phyloP scores from a whole-genome alignment of 92 coral and sea anemone genomes.

The Zoanthus sociatus region DNA sequence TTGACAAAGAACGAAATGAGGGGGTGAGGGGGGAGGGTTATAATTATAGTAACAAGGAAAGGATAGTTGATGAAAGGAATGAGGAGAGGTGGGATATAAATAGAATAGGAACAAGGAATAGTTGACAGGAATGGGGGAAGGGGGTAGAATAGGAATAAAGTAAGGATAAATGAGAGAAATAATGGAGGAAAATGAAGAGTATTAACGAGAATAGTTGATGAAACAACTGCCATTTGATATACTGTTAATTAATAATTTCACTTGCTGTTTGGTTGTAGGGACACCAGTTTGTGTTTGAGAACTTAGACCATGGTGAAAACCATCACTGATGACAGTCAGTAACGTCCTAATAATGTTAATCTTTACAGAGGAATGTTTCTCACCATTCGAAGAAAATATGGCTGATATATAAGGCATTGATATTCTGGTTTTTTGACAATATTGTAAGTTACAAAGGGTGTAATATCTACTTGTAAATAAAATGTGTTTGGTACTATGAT shows the following conservation, averaged over 20 bases:
- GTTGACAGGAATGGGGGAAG: too few species aligned
- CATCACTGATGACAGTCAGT: slow-evolving; percentile 16
- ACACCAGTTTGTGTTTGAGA: slow-evolving; percentile 42
- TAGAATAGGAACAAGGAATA: too few species aligned
- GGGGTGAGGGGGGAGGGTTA: too few species aligned
- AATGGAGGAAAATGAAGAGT: too few species aligned
- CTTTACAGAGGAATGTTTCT: not conserved
- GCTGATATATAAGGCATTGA: not conserved
- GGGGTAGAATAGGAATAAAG: too few species aligned
- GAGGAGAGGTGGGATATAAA: too few species aligned
- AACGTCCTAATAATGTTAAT: not conserved
- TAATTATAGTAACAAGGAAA: too few species aligned
- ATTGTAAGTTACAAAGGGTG: not conserved
- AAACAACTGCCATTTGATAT: too few species aligned
- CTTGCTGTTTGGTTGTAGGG: slow-evolving; percentile 12
- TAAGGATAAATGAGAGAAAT: too few species aligned
- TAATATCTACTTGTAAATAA: not conserved
- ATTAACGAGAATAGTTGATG: too few species aligned
- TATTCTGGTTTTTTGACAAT: not conserved
- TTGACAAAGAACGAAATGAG: too few species aligned
- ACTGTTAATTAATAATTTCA: not conserved
- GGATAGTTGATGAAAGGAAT: too few species aligned
- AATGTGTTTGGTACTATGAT: not conserved
- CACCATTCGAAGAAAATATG: not conserved
- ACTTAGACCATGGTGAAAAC: slow-evolving; percentile 26